Base-by-base conservation (phyloP, 2,888 invertebrate genomes). In the Esperia sulphurella region DNA sequence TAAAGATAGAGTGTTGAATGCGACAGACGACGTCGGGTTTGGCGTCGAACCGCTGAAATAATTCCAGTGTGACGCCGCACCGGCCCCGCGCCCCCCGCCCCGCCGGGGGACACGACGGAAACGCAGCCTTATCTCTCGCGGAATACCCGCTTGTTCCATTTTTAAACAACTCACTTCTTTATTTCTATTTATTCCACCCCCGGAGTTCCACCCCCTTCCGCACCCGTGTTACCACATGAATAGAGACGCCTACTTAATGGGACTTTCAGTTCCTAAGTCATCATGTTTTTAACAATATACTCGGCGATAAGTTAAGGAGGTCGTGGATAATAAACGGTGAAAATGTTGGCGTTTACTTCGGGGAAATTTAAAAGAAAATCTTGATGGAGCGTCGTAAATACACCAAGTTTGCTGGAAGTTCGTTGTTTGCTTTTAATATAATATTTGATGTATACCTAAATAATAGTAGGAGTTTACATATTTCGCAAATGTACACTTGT, bases 111-210 rank as follows among this genome's bases (percentile, higher is more conserved):
- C 75, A 71, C 78, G 77, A 65, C 87, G 89, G 89, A 89, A 89
- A 83, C 85, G 78, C 86, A 79, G 83, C 83, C 87, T 89, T 89
- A 89, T 89, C 89, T 87, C 70, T 62, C 71, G 64, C 75, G 66
- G 80, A 83, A 87, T 84, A 85, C 86, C 83, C 84, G 85, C 86
- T 89, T 85, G 83, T 85, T 80, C 82, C 82, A 83, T 85, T 89
- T 89, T 89, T 89, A 89, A 89, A 89, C 87, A 89, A 89, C 79
- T 87, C 87, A 66, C 81, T 83, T 85, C 83, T 86, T 88, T 89
- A 86, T 87, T 88, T 88, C 81, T 84, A 79, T 82, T 81, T 79
- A 82, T 78, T 68, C 75, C 75, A 56, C 64, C 61, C 66, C 66
- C 65, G 60, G 58, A 52, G 53, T 58, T 61, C 53, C 57, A 50